phyloP scores from a whole-genome alignment of 2,888 invertebrate species.

The Pterostichus niger region DNA sequence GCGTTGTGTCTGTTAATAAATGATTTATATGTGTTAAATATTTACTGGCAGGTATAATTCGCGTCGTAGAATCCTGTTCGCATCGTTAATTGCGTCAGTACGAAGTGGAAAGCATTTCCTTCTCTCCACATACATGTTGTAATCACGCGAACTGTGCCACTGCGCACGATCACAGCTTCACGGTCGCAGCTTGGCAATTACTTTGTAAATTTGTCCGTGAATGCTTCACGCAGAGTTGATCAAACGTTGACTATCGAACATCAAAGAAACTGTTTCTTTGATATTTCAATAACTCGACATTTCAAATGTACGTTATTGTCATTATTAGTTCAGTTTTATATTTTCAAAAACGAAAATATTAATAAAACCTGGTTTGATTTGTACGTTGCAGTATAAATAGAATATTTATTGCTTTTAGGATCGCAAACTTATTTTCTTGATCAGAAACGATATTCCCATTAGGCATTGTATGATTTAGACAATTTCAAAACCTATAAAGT shows the following conservation, averaged over 20 bases:
- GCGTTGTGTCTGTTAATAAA: conserved; percentile 36
- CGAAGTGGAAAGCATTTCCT: conserved; percentile 25
- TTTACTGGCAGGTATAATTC: conserved; percentile 33
- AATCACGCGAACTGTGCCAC: conserved; percentile 45
- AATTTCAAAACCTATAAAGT: no score
- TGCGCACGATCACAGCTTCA: background rate
- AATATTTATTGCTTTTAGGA: background rate
- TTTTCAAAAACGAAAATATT: conserved; percentile 23
- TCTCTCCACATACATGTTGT: conserved; percentile 7
- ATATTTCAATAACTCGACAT: conserved; percentile 53
- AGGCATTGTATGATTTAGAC: no score
- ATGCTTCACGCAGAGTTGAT: conserved; percentile 46
- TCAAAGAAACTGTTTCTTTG: conserved; percentile 50
- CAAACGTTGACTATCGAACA: conserved; percentile 61
- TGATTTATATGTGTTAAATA: conserved; percentile 46
- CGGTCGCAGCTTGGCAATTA: conserved; percentile 48
- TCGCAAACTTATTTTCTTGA: background rate
- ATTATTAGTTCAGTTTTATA: conserved; percentile 44
- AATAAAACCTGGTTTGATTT: conserved; percentile 17
- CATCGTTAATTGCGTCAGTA: conserved; percentile 37
- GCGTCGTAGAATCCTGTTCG: background rate
- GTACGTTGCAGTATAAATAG: background rate
- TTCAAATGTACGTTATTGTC: conserved; percentile 30
- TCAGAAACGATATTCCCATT: no score
- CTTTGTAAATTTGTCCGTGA: conserved; percentile 60